These are phyloP conservation scores for Heterotis niloticus DNA, from an alignment of 2,113 vertebrate genomes.

Conservation along the genomic window DNA sequence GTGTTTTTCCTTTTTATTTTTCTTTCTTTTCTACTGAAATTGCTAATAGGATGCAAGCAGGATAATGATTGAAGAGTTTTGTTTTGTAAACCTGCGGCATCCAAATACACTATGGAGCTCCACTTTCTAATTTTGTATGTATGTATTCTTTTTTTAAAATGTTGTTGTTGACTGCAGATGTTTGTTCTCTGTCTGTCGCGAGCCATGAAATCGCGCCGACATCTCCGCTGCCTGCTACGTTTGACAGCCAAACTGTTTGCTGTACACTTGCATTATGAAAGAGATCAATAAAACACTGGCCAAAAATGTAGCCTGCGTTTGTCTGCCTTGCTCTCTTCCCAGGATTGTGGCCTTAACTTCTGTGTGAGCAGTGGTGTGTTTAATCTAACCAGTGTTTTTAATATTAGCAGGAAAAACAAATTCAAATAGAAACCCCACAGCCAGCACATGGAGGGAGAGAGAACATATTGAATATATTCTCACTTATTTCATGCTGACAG, in stretches of 20 bases:
- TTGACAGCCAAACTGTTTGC: conserved; percentile 89
- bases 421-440: background rate
- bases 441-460: background rate
- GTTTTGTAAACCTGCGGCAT: conserved; percentile 77
- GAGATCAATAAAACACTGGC: conserved; percentile 95
- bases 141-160: conserved; percentile 77
- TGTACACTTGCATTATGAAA: conserved; percentile 98
- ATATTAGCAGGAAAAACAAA: background rate
- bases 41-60: conserved; percentile 84
- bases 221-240: conserved; percentile 89
- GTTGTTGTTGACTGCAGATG: conserved; percentile 79
- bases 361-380: background rate
- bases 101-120: conserved; percentile 73
- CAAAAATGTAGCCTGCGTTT: background rate
- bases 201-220: conserved; percentile 91
- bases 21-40: conserved; percentile 75
- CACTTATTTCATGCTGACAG: background rate
- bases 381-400: background rate
- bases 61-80: conserved; percentile 74
- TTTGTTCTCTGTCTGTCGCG: conserved; percentile 72
- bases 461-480: background rate
- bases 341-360: background rate
- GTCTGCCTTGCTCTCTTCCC: background rate
- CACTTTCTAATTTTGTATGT: conserved; percentile 76
- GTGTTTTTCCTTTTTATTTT: background rate